phyloP scores from a whole-genome alignment of 2,888 invertebrate genomes.

The Sialis fuliginosa region DNA sequence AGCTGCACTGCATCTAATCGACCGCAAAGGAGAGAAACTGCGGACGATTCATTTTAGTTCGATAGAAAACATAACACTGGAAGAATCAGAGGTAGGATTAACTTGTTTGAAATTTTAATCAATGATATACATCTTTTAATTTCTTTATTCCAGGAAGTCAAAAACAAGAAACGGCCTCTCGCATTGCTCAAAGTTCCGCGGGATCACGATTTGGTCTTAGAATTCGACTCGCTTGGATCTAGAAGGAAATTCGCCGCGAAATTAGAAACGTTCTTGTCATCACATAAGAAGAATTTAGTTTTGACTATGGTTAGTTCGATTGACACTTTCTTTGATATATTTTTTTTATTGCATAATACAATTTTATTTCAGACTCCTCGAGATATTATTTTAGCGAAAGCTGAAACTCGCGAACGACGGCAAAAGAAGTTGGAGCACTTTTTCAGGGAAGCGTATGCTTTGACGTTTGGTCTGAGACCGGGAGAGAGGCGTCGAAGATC shows the following conservation, averaged over 20 bases:
- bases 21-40: constrained; percentile 80
- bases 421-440: constrained; percentile 87
- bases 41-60: constrained; percentile 63
- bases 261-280: constrained; percentile 64
- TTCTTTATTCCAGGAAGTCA: constrained; percentile 30
- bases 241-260: constrained; percentile 76
- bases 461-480: constrained; percentile 77
- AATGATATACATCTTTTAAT: no score
- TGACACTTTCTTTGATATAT: background rate
- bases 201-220: constrained; percentile 85
- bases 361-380: constrained; percentile 38
- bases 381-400: constrained; percentile 75
- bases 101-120: constrained; percentile 11
- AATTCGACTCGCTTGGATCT: constrained; percentile 66
- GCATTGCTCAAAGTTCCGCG: constrained; percentile 65
- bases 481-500: constrained; percentile 64
- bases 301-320: constrained; percentile 38
- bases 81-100: constrained; percentile 62
- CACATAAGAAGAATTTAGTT: constrained; percentile 68
- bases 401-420: constrained; percentile 85
- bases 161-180: constrained; percentile 60
- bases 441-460: constrained; percentile 87
- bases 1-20: constrained; percentile 68
- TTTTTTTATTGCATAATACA: background rate
- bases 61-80: constrained; percentile 63